Conservation (phyloP, 2,113 vertebrate species). For the Alexandromys fortis region DNA sequence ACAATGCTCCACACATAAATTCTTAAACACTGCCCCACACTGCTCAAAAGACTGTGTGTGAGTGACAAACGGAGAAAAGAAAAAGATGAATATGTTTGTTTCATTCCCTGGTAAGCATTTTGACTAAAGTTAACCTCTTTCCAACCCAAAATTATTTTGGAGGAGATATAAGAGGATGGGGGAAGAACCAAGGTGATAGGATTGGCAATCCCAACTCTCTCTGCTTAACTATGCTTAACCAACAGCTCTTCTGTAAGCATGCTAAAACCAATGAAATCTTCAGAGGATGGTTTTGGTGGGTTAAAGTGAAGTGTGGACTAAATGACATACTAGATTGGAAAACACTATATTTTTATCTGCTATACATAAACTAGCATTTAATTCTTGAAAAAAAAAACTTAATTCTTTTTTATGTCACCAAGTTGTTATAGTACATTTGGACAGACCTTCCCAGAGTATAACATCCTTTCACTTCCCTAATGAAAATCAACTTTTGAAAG, state of each 20-base stretch:
- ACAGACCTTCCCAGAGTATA: not conserved
- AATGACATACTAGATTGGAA: conserved; percentile 1
- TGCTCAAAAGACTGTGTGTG: conserved; percentile 17
- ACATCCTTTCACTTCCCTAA: not conserved
- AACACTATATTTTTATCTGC: conserved; percentile 21
- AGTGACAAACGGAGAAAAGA: conserved; percentile 5
- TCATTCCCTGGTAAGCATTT: conserved; percentile 7
- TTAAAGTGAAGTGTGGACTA: conserved; percentile 26
- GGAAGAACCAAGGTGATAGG: not conserved
- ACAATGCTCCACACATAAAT: conserved; percentile 77
- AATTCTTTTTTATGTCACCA: not conserved
- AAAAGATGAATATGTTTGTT: not conserved
- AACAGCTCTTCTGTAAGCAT: not conserved
- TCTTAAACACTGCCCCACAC: conserved; percentile 3
- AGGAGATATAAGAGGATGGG: not conserved
- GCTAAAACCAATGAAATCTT: conserved; percentile 40
- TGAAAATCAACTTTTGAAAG: conserved; percentile 55
- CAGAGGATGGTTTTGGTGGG: not conserved
- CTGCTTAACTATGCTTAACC: not conserved
- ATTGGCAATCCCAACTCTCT: not conserved
- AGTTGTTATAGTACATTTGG: conserved; percentile 15
- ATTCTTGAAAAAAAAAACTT: not conserved
- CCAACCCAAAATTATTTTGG: not conserved
- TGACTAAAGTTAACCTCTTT: not conserved
- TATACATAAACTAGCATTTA: not conserved